Base-by-base conservation (phyloP, 2,797 vertebrate species). In the Crenichthys baileyi region DNA sequence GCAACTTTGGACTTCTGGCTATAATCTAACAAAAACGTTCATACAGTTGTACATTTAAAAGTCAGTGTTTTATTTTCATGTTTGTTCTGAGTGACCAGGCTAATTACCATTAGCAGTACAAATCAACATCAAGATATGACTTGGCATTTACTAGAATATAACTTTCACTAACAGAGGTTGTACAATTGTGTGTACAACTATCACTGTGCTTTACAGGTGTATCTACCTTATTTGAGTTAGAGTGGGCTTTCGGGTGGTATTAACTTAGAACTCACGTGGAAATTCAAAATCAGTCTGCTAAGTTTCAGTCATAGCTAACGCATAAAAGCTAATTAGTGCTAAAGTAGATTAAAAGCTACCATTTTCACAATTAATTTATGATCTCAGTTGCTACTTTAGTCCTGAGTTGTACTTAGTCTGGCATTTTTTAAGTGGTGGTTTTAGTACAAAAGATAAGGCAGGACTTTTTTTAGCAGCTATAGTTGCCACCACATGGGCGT, bases 401-500 rank as follows among this genome's bases (percentile, higher is more conserved):
- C 16, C 26, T 24, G 1, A 29, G 7, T 31, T 29, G 9, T 72
- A 20, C 6, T 53, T 24, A 24, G 53, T 56, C 29, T 55, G 11
- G 5, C 53, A 24, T 41, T 67, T 41, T 56, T 18, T 55, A 26
- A 48, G 44, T 48, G 24, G 26, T 2, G 22, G 20, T 39, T 56
- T 56, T 22, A 73, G 51, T 41, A 39, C 0, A 53, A 18, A 26
- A 72, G 26, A 24, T 31, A n/a, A 48, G 36, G 44, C 67, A 46
- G 67, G 6, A 7, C 44, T 48, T 70, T 70, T 70, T 16, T 48
- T 18, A 48, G 67, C 41, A 46, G 44, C 13, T 48, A n/a, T 46
- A 70, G 67, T 70, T 70, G 67, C 67, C 18, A 26, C 41, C 41
- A 70, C 48, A 48, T 70, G 67, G n/a, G 20, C 26, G 67, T 12